phyloP scores from a whole-genome alignment of 2,888 invertebrate genomes.

The Bursaphelenchus okinawaensis region DNA sequence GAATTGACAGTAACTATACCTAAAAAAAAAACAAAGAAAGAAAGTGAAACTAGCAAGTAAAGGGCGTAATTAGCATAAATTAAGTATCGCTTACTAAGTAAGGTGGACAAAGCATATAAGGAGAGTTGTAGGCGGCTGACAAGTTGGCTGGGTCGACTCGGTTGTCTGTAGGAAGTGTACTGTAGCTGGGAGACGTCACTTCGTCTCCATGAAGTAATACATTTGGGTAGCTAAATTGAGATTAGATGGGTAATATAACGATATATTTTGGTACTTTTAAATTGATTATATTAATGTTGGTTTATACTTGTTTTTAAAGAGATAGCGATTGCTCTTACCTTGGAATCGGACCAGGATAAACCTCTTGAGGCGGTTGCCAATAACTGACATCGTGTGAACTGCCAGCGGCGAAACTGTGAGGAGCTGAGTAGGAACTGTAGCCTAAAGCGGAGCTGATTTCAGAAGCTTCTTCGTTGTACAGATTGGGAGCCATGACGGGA shows the following conservation, averaged over 20 bases:
- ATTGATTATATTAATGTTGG: no score
- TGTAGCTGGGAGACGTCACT: slow-evolving; percentile 8
- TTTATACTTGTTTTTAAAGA: no score
- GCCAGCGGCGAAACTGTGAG: not conserved
- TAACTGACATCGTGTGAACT: not conserved
- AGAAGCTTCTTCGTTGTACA: not conserved
- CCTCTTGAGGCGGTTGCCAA: not conserved
- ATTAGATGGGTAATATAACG: no score
- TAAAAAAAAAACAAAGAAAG: not conserved
- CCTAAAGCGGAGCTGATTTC: not conserved
- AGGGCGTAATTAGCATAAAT: no score
- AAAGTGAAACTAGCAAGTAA: no score
- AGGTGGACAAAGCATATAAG: not conserved
- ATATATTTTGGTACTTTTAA: no score
- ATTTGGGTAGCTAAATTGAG: slow-evolving; percentile 6
- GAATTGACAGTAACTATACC: no score
- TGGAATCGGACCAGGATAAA: not conserved
- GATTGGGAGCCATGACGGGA: not conserved
- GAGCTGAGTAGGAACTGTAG: not conserved
- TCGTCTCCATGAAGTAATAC: not conserved
- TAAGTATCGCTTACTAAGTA: no score
- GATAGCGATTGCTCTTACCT: no score
- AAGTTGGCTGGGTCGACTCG: not conserved
- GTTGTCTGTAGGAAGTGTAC: not conserved
- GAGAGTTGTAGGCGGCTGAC: not conserved